Base-by-base conservation (phyloP, 1,140 invertebrate species). In the Globodera rostochiensis region DNA sequence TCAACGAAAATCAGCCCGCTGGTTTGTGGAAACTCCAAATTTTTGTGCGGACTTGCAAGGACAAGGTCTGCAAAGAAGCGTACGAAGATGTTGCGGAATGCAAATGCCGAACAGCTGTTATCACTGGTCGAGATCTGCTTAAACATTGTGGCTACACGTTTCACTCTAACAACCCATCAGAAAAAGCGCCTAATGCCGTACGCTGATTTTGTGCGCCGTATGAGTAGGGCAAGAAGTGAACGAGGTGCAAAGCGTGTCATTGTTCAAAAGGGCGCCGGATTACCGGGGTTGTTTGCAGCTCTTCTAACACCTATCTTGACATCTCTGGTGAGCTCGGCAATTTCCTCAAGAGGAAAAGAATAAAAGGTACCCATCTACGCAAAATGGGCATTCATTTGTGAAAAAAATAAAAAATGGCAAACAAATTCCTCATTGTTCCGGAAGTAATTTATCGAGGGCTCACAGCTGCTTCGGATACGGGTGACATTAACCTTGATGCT, bases 51-150 rank as follows among this genome's bases (percentile, higher is more conserved):
- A 13, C 13, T 75, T 6, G 25, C 25, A 45, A 13, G 45, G 5
- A 78, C 77, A 15, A 78, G 75, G n/a, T 78, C 77, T 15, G 4
- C 13, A 6, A 76, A 3, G n/a, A 79, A 76, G 64, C 64, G 4
- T 46, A 64, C 3, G 1, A 13, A n/a, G 6, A 7, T 79, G 5
- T 7, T 79, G 19, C 15, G 21, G 36, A 25, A n/a, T 3, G 77
- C 77, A 6, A 76, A 9, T 49, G 2, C 5, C 36, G 9, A 45
- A 6, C 47, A 82, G 15, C 46, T 82, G 25, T 21, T 82, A 6
- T 13, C 81, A 3, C 2, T 82, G 11, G 83, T 50, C 19, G 81
- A 82, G 45, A 76, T 82, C 9, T 73, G 81, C 49, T 15, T 84
- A 6, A 82, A 82, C 45, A 78, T 82, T 25, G 47, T 82, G 36